Conservation (phyloP, 2,888 invertebrate species). For the Phengaris arion region DNA sequence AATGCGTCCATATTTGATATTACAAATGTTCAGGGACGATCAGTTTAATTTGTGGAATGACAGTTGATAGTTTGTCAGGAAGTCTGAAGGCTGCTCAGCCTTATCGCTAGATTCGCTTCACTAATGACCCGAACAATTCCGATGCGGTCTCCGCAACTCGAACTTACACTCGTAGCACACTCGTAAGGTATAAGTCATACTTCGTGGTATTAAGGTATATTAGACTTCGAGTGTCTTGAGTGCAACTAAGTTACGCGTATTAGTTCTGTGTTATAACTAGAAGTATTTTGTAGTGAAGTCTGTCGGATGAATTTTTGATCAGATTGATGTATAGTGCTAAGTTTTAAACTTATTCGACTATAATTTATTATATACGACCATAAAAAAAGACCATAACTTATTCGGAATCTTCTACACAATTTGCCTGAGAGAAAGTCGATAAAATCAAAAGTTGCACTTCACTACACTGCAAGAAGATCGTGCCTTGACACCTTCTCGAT, state of each 20-base stretch:
- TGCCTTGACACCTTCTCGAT: no score
- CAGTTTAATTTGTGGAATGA: conserved; percentile 13
- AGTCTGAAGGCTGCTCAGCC: background rate
- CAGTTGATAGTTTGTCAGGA: conserved; percentile 21
- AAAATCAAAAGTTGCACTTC: no score
- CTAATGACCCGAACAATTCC: conserved; percentile 26
- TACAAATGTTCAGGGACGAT: background rate
- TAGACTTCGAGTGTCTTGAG: background rate
- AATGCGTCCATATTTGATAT: no score
- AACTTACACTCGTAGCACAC: background rate
- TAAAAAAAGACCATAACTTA: no score
- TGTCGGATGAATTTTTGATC: background rate
- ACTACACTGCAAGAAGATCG: no score
- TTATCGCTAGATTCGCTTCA: conserved; percentile 24
- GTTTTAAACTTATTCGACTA: no score
- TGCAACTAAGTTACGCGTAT: background rate
- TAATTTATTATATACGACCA: no score
- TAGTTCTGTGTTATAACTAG: background rate
- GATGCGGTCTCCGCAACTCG: conserved; percentile 4
- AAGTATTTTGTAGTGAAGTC: conserved; percentile 10
- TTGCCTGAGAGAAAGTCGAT: no score
- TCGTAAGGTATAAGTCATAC: background rate
- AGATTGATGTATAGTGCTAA: no score
- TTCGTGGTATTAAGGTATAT: background rate
- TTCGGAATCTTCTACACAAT: no score